Evolutionary conservation across 2,113 vertebrate species (phyloP).

Genomic region (Chionomys nivalis): DNA sequence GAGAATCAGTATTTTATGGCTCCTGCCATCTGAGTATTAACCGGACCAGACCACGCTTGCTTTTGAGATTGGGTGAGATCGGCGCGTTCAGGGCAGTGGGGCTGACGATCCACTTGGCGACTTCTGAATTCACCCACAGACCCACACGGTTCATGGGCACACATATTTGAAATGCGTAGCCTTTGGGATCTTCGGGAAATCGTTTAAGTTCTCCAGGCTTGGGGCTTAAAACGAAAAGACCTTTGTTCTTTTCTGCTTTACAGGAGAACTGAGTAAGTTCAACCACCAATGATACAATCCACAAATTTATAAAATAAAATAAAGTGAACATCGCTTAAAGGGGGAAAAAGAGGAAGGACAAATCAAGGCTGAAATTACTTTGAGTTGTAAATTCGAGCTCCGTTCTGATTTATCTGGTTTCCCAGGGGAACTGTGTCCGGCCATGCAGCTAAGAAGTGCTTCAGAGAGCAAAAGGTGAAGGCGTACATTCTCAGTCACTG

Average conservation of each 20-base stretch:
- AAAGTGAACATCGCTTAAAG: not conserved
- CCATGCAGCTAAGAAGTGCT: not conserved
- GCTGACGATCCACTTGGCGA: not conserved
- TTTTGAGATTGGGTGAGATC: not conserved
- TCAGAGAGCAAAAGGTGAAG: conserved; percentile 26
- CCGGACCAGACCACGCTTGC: too few species aligned
- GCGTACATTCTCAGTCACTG: conserved; percentile 32
- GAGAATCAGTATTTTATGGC: not conserved
- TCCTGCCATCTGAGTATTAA: too few species aligned
- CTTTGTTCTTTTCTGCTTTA: not conserved
- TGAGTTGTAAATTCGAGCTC: conserved; percentile 17
- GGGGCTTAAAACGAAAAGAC: not conserved
- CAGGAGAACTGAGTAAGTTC: not conserved
- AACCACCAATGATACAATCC: not conserved
- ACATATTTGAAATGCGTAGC: not conserved
- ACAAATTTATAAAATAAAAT: conserved; percentile 1
- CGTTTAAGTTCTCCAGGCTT: not conserved
- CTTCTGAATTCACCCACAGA: not conserved
- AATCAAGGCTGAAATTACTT: not conserved
- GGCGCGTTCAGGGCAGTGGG: fast-evolving
- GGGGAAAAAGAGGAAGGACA: not conserved
- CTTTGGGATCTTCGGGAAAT: not conserved
- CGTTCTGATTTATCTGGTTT: conserved; percentile 11
- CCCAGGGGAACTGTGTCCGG: not conserved
- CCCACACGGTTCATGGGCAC: not conserved